Base-by-base conservation (phyloP, 2,797 vertebrate species). In the Catharus ustulatus region DNA sequence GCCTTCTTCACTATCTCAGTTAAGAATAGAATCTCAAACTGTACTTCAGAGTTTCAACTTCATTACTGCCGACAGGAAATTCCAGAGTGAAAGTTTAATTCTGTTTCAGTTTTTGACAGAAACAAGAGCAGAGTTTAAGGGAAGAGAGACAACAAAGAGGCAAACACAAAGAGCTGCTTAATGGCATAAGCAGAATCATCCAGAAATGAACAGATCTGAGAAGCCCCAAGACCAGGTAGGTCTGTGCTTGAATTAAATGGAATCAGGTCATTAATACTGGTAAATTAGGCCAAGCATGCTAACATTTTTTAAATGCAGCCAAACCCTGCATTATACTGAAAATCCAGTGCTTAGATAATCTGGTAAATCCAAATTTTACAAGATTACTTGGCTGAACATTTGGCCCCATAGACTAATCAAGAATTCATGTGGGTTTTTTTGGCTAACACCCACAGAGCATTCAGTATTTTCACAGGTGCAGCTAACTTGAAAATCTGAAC, bases 191-290 rank as follows among this genome's bases (percentile, higher is more conserved):
- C 12, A 68, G 23, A 54, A 86, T 4, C 11, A 24, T 8, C 55
- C 62, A 13, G 18, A 59, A 89, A 46, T 36, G 12, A 73, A 34
- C 10, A 51, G 51, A 5, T 22, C 26, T 29, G 29, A 84, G 29
- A 73, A 19, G 2, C 1, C 45, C 26, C 14, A 34, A 36, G 32
- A 55, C 3, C 18, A 63, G 17, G 4, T 22, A 58, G 23, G 3
- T 11, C 46, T 7, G 23, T 17, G 24, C 16, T 55, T n/a, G 27
- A 92, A 49, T 12, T 23, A 21, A 72, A 64, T 2, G 13, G 16
- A 80, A 80, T 0, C 0, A 0, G 4, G 20, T 72, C 46, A 59
- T 71, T 29, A 46, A 4, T 23, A 57, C 1, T 9, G 6, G 15
- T 46, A 34, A 64, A 46, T 54, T 8, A 68, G 49, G 45, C 16